phyloP scores from a whole-genome alignment of 2,113 vertebrate genomes.

The Carassius gibelio region DNA sequence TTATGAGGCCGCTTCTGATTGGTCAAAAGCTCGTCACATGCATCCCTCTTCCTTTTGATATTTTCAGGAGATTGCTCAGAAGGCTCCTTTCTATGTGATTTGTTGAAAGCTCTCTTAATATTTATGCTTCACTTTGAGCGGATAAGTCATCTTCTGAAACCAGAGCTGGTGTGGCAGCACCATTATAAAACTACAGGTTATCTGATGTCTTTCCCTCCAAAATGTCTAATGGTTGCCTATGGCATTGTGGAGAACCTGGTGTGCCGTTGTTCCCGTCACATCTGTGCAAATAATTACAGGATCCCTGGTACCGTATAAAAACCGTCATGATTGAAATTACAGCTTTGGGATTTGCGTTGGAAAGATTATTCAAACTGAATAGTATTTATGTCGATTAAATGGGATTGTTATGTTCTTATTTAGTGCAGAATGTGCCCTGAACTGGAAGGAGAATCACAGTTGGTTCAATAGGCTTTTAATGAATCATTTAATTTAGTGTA shows the following conservation, averaged over 20 bases:
- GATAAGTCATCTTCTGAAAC: not conserved
- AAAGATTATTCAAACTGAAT: not conserved
- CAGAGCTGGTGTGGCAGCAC: not conserved
- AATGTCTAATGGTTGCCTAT: not conserved
- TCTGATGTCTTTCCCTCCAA: not conserved
- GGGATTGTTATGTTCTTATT: conserved; percentile 64
- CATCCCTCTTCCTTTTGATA: not conserved
- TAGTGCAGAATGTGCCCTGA: conserved; percentile 64
- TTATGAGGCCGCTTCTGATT: not conserved
- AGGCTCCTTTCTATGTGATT: conserved; percentile 24
- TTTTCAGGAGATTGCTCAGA: conserved; percentile 16
- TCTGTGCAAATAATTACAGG: conserved; percentile 13
- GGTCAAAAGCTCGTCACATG: conserved; percentile 25
- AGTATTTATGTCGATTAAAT: conserved; percentile 8
- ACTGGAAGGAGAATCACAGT: conserved; percentile 63
- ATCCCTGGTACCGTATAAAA: not conserved
- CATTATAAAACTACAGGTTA: conserved; percentile 16
- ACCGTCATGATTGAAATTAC: not conserved
- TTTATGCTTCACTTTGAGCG: conserved; percentile 35
- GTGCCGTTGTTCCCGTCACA: not conserved
- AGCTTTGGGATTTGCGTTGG: conserved; percentile 5
- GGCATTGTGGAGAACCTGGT: not conserved
- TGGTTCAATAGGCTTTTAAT: conserved; percentile 23
- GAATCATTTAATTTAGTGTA: not conserved
- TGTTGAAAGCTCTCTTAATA: conserved; percentile 20